Base-by-base conservation (phyloP, 2,113 vertebrate genomes). In the Leptobrachium leishanense region DNA sequence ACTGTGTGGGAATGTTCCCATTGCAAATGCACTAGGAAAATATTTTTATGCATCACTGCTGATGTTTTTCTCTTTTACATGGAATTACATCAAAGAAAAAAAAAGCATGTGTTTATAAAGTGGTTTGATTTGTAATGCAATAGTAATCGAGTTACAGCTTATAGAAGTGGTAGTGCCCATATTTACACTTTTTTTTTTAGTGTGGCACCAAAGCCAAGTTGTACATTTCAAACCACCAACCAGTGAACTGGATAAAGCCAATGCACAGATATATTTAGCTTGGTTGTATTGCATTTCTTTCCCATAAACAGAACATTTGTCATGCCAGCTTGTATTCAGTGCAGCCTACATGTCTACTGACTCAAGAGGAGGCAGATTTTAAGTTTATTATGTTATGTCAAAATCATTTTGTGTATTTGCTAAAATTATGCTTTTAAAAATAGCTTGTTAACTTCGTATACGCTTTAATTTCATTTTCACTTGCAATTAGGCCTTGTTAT, bases 371-470 rank as follows among this genome's bases (percentile, higher is more conserved):
- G 43, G 44, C 64, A 31, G 43, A 78, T 71, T 71, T 78, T 11
- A 78, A 63, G 57, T 71, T 79, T 53, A 79, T 79, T 79, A 43
- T 65, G 43, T 54, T 53, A 79, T 72, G 69, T 72, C 59, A 10
- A 72, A 65, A 72, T 72, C 43, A 78, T 63, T 64, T 54, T 50
- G 43, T 64, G 20, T 46, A 43, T 54, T 62, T 77, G 39, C 42
- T 13, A 69, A 77, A 77, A 79, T 79, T 54, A 72, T 42, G 20
- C 54, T 54, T 72, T 72, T 64, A 54, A 42, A 54, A 42, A 7
- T 79, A 62, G 63, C 57, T 79, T 62, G 9, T 62, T 66, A 54
- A 77, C 50, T 62, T 68, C 20, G 12, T 42, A 10, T 53, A 64
- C 9, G 12, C 43, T 65, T 11, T 53, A 72, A 78, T 10, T 71